Evolutionary conservation across 1,140 invertebrate genomes (phyloP), one percentile per base, ranked within the genome.

Genomic region (Lordiphosa clarofinis): DNA sequence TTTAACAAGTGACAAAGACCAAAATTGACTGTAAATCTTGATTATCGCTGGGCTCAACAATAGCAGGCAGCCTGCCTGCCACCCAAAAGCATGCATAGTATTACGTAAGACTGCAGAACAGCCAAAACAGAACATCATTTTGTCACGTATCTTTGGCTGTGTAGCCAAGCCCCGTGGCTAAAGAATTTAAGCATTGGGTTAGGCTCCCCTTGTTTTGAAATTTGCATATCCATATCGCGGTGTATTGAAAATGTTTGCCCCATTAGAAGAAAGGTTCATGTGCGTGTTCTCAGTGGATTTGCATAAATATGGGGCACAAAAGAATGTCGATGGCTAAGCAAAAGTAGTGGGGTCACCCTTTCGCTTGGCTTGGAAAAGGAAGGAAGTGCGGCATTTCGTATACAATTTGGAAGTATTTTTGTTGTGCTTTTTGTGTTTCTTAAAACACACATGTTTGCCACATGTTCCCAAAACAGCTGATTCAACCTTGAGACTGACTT

Each of bases 401-500:
- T 9, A 12, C 21, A 10, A 28, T 56, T 56, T 21, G 21, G 21
- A 21, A 21, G 4, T 21, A 4, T 21, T 21, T 21, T 21, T 21
- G 3, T 21, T 15, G 15, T 15, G 15, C 15, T 21, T 21, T 1
- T 21, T 21, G 38, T 35, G 19, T 58, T 19, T 44, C 3, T 15
- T n/a, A 21, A 28, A 28, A 28, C 5, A 13, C 28, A 64, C 28
- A 64, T 64, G 61, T 49, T 36, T 40, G 19, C 44, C 61, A 64
- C 60, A 64, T 64, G 61, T 64, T 48, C 9, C 39, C 39, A 36
- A 15, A 33, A 19, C 53, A 58, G 56, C 56, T 58, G 56, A 58
- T 31, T 15, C 49, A 64, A 64, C 61, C 61, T 64, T 64, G 61
- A 33, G 11, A 28, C 24, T 28, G 24, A 0, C 5, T 28, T 28